Evolutionary conservation across 1,140 invertebrate species (phyloP), one percentile per base, ranked within the genome.

Genomic region (Conus betulinus): DNA sequence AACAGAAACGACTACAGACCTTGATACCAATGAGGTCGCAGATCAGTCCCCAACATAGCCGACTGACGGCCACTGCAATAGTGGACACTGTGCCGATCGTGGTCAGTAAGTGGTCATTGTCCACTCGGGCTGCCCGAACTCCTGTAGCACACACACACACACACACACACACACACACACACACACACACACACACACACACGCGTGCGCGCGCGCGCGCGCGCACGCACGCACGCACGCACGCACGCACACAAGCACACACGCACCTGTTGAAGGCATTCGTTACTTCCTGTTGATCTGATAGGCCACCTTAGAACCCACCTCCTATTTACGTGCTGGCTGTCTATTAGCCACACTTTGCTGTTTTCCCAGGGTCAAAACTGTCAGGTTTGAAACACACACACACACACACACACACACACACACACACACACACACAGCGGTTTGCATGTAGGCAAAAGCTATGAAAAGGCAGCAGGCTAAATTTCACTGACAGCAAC

Each of bases 81-180:
- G 89, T 90, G 39, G 87, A 76, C 60, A 90, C 57, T 3, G 89
- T 90, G 15, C 89, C 89, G 27, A 85, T 88, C 1, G 87, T 86
- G 20, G 89, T 90, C 84, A 90, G 85, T n/a, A 90, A 85, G 39
- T 90, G 89, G 85, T 90, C 89, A 60, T 90, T 82, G 84, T 87
- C 85, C 23, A 90, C 88, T 15, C 27, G 11, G 4, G 55, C 60
- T n/a, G 88, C 87, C 6, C 89, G 71, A 88, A 90, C 87, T 90
- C 89, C 89, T 90, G 89, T 7, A 17, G n/a, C 8, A 11, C 57
- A 60, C 57, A 60, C 57, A 78, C 25, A 78, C 25, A 78, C 25
- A 78, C 25, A 39, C 25, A 78, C n/a, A 78, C 25, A 78, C 76
- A 78, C 25, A 27, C 25, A 78, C 8, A 51, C 39, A 52, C 15